Evolutionary conservation across 2,113 vertebrate species (phyloP).

Genomic region (Scatophagus argus): DNA sequence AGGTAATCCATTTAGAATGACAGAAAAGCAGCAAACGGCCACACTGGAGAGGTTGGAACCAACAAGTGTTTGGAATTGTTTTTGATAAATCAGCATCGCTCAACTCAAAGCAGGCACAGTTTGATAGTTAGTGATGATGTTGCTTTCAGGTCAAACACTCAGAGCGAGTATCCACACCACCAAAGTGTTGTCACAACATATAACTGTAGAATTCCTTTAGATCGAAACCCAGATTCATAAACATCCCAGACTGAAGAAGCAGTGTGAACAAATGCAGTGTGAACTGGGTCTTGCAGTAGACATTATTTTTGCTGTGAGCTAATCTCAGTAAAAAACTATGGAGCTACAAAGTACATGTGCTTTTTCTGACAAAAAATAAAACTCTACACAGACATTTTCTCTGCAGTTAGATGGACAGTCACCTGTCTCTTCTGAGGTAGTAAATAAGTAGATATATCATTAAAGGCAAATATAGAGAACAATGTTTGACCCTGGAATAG

Average conservation of each 20-base stretch:
- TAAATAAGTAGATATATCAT: constrained; percentile 77
- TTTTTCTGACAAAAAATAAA: constrained; percentile 73
- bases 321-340: constrained; percentile 64
- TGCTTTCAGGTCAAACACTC: constrained; percentile 7
- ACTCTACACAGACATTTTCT: constrained; percentile 70
- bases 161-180: background rate
- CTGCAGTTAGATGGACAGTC: constrained; percentile 73
- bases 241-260: constrained; percentile 57
- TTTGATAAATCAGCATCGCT: background rate
- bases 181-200: background rate
- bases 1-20: background rate
- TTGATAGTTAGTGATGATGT: background rate
- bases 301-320: constrained; percentile 47
- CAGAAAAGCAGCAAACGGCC: background rate
- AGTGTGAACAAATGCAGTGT: constrained; percentile 27
- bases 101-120: background rate
- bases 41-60: background rate
- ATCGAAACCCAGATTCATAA: constrained; percentile 15
- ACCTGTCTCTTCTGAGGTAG: constrained; percentile 80
- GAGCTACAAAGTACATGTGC: constrained; percentile 74
- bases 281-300: constrained; percentile 25
- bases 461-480: constrained; percentile 69
- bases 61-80: background rate
- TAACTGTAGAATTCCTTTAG: constrained; percentile 19
- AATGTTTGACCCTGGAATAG: constrained; percentile 40